These are phyloP conservation scores for Trissolcus japonicus DNA, from an alignment of 2,888 invertebrate species.

Conservation along the genomic window DNA sequence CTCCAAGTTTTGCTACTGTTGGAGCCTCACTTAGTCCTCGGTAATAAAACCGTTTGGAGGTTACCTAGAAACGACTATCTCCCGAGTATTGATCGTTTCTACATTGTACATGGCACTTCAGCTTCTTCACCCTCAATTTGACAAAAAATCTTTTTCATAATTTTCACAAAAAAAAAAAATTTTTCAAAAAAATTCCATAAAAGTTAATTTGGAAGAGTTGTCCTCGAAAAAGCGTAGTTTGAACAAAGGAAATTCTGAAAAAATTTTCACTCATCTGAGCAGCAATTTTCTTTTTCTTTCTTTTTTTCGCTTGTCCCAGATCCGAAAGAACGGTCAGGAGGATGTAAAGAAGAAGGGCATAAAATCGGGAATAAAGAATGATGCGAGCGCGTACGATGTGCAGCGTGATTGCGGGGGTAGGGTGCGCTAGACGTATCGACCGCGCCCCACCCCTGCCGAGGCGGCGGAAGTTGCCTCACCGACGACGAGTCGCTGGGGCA, in stretches of 20 bases:
- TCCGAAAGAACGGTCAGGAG: constrained; percentile 52
- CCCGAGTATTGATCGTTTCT: constrained; percentile 51
- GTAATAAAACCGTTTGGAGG: constrained; percentile 47
- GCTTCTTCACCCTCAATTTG: neutral
- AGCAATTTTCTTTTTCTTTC: constrained; percentile 1
- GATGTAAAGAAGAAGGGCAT: constrained; percentile 39
- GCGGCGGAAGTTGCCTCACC: constrained; percentile 51
- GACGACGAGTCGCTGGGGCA: constrained; percentile 32
- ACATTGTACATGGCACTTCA: constrained; percentile 20
- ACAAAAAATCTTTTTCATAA: too few species aligned
- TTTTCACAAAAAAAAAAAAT: too few species aligned
- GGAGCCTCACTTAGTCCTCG: constrained; percentile 32
- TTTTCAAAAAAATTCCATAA: neutral
- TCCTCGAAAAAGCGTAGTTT: neutral
- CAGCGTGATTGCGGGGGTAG: constrained; percentile 38
- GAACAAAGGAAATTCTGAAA: neutral
- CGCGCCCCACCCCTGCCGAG: constrained; percentile 54
- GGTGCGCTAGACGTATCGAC: constrained; percentile 70
- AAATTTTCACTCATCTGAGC: neutral
- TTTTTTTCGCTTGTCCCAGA: constrained; percentile 25
- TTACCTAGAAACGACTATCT: constrained; percentile 53
- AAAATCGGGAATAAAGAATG: constrained; percentile 50
- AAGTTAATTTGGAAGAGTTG: neutral
- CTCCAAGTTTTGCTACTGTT: constrained; percentile 12
- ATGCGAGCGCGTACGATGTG: constrained; percentile 54